These are phyloP conservation scores for Buphagus erythrorhynchus DNA, from an alignment of 2,797 vertebrate species.

Conservation along the genomic window DNA sequence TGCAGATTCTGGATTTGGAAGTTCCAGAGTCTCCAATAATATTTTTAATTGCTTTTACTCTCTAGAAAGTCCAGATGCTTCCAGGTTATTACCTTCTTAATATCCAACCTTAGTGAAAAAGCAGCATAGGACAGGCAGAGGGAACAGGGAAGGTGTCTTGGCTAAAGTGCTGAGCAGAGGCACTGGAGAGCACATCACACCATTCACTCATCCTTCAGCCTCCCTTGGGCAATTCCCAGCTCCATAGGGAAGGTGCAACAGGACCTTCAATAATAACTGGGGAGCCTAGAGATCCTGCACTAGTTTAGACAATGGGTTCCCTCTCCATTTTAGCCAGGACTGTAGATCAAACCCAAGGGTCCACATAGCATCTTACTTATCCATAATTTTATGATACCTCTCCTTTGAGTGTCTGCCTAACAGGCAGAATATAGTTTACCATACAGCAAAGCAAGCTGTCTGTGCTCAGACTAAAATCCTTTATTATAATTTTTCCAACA, in stretches of 20 bases:
- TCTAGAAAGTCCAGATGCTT: background rate
- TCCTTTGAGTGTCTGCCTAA: background rate
- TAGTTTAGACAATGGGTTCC: background rate
- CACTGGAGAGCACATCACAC: background rate
- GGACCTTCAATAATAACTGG: background rate
- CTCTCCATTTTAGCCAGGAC: background rate
- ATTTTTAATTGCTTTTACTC: background rate
- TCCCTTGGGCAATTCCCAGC: background rate
- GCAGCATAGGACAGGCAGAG: background rate
- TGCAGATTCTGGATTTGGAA: background rate
- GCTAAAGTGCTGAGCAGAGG: background rate
- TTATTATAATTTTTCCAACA: slow-evolving; percentile 13
- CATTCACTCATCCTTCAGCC: background rate
- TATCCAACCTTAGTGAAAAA: background rate
- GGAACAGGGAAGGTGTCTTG: background rate
- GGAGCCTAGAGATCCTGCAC: background rate
- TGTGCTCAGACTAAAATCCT: background rate
- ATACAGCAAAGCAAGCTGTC: background rate
- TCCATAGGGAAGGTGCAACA: background rate
- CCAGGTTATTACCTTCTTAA: background rate
- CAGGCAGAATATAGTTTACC: background rate
- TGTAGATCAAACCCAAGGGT: background rate
- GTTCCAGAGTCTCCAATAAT: background rate
- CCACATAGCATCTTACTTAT: background rate
- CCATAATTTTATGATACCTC: background rate